Percentiles rank a stretch among this genome's conserved stretches.
Conservation (phyloP, 2,888 invertebrate species). For the Stenchaetothrips biformis region DNA sequence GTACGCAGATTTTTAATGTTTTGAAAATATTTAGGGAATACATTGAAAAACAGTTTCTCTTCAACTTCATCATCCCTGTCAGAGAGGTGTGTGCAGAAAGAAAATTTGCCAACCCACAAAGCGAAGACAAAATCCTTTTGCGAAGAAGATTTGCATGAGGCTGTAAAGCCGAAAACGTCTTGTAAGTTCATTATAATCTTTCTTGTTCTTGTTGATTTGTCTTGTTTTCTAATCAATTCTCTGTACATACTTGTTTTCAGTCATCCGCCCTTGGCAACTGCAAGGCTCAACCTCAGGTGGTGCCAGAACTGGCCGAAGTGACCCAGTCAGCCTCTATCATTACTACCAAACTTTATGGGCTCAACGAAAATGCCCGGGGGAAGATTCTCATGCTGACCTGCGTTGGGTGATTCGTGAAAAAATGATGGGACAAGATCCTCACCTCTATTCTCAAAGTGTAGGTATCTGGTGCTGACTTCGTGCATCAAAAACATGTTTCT, state of each 20-base stretch:
- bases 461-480: not conserved
- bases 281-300: slow-evolving; percentile 30
- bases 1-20: not conserved
- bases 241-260: slow-evolving; percentile 43
- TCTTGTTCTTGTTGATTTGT: no score
- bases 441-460: not conserved
- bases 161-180: slow-evolving; percentile 32
- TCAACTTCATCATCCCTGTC: not conserved
- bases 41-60: not conserved
- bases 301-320: slow-evolving; percentile 48
- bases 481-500: no score
- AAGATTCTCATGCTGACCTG: slow-evolving; percentile 60
- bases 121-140: not conserved
- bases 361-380: slow-evolving; percentile 69
- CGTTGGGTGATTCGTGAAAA: slow-evolving; percentile 63
- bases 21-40: not conserved
- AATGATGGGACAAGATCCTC: not conserved
- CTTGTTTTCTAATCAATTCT: not conserved
- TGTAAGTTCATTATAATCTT: slow-evolving; percentile 31
- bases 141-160: not conserved
- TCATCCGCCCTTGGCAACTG: slow-evolving; percentile 55
- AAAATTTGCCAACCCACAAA: not conserved
- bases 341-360: slow-evolving; percentile 71
- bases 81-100: not conserved
- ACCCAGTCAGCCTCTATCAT: slow-evolving; percentile 73